Evolutionary conservation across 2,888 invertebrate species (phyloP), one percentile per base, ranked within the genome.

Genomic region (Myathropa florea): DNA sequence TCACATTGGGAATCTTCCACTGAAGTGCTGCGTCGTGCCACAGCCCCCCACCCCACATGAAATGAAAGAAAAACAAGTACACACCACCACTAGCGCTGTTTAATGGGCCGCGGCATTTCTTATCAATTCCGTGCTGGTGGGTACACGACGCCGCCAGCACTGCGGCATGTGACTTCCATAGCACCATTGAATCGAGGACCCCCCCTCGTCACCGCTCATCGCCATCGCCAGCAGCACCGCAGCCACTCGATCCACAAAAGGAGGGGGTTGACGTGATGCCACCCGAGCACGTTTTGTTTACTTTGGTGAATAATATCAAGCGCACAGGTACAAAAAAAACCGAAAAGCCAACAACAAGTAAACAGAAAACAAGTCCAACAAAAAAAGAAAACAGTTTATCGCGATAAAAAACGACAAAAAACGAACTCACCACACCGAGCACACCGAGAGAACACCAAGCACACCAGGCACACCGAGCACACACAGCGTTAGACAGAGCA

Each of bases 251-350:
- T 28, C 36, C 59, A 23, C 33, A 6, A 14, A 53, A 21, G 30
- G 71, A 24, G 76, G 72, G 55, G 67, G 33, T 73, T 72, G 85
- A 82, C 85, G 82, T 85, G 85, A 72, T 85, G 85, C 85, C 85
- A 64, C 72, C 73, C 63, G 72, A 77, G 68, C 77, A 85, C 85
- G 85, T 85, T 85, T 77, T 85, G 82, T 85, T 85, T 85, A 85
- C 82, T 85, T 78, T 82, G 82, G 77, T 85, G 85, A 85, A 85
- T 85, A 85, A 85, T 82, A 77, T 68, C 67, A 85, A 70, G 59
- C 64, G 73, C 30, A 61, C 77, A 85, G 82, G 63, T 77, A 81
- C 24, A 57, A 24, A 68, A 24, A 68, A 65, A 53, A 46, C 46
- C 18, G 24, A 71, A 73, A 70, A 70, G 23, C 79, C 79, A 80